These are phyloP conservation scores for Hylaeus volcanicus DNA, from an alignment of 1,140 invertebrate species.

Conservation along the genomic window DNA sequence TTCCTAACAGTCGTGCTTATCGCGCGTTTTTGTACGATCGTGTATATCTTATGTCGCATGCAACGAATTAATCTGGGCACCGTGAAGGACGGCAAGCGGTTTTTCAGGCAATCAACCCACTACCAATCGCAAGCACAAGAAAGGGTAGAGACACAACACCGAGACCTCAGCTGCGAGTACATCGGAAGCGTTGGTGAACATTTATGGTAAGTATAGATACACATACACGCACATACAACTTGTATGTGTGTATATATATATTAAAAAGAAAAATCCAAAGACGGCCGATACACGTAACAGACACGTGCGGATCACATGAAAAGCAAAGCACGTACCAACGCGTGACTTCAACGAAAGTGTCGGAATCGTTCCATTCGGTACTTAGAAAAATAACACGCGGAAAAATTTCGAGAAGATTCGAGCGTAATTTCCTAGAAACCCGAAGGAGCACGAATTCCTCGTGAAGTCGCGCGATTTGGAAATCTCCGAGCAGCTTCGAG, in stretches of 20 bases:
- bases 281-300: slow-evolving; percentile 53
- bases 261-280: slow-evolving; percentile 44
- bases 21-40: slow-evolving; percentile 37
- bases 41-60: slow-evolving; percentile 48
- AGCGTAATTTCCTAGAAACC: neutral
- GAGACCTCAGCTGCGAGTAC: slow-evolving; percentile 8
- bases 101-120: slow-evolving; percentile 48
- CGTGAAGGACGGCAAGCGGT: slow-evolving; percentile 53
- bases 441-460: neutral
- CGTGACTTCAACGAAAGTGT: slow-evolving; percentile 33
- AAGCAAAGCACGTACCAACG: slow-evolving; percentile 52
- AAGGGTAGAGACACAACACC: slow-evolving; percentile 25
- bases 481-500: slow-evolving; percentile 16
- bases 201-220: neutral
- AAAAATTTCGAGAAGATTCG: neutral
- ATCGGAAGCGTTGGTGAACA: slow-evolving; percentile 11
- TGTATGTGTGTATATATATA: neutral
- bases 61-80: slow-evolving; percentile 50
- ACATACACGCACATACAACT: no score
- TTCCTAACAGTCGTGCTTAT: slow-evolving; percentile 20
- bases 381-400: no score
- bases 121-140: slow-evolving; percentile 61
- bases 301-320: slow-evolving; percentile 56
- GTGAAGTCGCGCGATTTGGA: slow-evolving; percentile 8
- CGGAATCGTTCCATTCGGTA: neutral